A percentile compares a stretch with the other conserved stretches of the same genome.
Evolutionary conservation across 1,140 invertebrate genomes (phyloP).

Genomic region (Ceratina calcarata): DNA sequence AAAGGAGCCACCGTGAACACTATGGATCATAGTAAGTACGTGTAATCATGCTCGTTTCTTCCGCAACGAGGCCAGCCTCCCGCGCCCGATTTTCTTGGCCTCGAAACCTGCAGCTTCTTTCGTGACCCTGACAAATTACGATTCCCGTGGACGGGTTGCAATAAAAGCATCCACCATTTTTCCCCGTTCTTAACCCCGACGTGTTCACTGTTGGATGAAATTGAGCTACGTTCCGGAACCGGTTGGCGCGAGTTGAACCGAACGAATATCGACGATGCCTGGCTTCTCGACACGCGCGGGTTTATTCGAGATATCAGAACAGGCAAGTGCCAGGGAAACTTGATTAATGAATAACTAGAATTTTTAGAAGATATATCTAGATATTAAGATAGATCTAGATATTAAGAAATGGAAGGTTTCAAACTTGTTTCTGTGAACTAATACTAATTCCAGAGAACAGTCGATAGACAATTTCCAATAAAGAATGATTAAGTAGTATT

Average conservation of each 20-base stretch:
- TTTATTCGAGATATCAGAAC: background rate
- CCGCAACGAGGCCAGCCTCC: background rate
- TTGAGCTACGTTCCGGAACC: conserved; percentile 26
- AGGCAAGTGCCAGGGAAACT: background rate
- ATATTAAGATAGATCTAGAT: no score
- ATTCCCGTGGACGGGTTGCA: background rate
- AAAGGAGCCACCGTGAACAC: background rate
- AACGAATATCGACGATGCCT: background rate
- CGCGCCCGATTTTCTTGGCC: conserved; percentile 1
- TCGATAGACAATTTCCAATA: no score
- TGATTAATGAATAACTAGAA: background rate
- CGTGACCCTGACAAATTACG: conserved; percentile 27
- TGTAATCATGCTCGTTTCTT: background rate
- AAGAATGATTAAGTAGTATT: background rate
- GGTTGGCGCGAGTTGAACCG: background rate
- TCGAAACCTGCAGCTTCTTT: background rate
- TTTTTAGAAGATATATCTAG: background rate
- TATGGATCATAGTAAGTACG: background rate
- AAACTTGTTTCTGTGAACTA: no score
- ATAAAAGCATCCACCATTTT: conserved; percentile 7
- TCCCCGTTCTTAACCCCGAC: background rate
- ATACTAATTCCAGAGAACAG: no score
- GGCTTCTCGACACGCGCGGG: background rate
- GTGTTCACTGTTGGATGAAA: conserved; percentile 36
- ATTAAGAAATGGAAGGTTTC: no score